These are phyloP conservation scores for Alloscopus bannaensis DNA, from an alignment of 2,888 invertebrate genomes.

Conservation along the genomic window DNA sequence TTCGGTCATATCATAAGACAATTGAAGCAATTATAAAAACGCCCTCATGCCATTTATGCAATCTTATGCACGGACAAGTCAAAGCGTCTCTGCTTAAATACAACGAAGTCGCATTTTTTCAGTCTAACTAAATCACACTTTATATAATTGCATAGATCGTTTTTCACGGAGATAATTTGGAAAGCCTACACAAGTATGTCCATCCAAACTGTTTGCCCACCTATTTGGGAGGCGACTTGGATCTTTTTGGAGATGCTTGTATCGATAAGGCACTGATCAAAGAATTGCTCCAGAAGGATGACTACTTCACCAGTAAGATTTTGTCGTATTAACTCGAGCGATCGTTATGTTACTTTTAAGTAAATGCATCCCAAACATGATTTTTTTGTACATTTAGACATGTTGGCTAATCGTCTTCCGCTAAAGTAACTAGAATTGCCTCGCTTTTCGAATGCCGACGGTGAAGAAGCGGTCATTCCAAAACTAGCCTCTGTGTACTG, in stretches of 20 bases:
- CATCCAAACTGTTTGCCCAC: conserved; percentile 52
- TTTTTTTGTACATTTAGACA: neutral
- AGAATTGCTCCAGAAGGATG: conserved; percentile 15
- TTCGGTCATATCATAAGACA: too few relatives aligned
- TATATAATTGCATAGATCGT: conserved; percentile 45
- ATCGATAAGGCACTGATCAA: conserved; percentile 29
- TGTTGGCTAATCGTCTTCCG: neutral
- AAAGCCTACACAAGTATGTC: conserved; percentile 56
- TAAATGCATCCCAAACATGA: neutral
- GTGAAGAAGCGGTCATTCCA: too few relatives aligned
- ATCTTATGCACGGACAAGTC: neutral
- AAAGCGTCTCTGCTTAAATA: too few relatives aligned
- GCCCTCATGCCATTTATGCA: too few relatives aligned
- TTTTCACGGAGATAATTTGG: conserved; percentile 63
- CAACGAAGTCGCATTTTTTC: too few relatives aligned
- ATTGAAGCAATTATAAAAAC: too few relatives aligned
- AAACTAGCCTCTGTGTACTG: too few relatives aligned
- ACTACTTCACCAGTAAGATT: conserved; percentile 22
- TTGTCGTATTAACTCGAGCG: neutral
- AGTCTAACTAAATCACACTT: neutral
- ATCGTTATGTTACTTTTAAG: neutral
- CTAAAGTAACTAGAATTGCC: neutral
- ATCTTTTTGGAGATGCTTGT: conserved; percentile 15
- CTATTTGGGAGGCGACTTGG: conserved; percentile 52
- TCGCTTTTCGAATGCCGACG: too few relatives aligned